Evolutionary conservation across 2,797 vertebrate species (phyloP).

Genomic region (Tolypeutes matacus): DNA sequence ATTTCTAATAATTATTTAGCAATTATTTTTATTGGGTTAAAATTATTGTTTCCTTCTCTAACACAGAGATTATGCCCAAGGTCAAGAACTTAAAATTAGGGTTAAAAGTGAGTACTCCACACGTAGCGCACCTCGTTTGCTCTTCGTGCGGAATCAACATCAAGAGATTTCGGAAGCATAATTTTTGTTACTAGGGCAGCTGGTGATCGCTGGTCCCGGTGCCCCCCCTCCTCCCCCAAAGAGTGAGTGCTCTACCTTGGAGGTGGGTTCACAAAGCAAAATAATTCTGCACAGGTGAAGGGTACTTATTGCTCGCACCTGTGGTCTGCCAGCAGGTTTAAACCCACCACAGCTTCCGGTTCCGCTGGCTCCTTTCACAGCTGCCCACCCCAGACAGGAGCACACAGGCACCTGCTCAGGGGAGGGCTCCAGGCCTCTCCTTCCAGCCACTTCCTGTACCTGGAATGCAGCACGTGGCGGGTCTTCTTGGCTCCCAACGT

Average conservation of each 20-base stretch:
- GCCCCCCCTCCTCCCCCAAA: too few species aligned
- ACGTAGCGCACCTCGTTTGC: too few species aligned
- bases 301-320: neutral
- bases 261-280: neutral
- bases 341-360: neutral
- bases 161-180: too few species aligned
- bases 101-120: neutral
- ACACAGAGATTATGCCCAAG: neutral
- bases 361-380: neutral
- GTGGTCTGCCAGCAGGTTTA: neutral
- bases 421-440: neutral
- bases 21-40: slow-evolving; percentile 36
- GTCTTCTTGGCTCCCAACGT: neutral
- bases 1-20: slow-evolving; percentile 4
- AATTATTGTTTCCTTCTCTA: slow-evolving; percentile 9
- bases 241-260: neutral
- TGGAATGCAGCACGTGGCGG: neutral
- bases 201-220: too few species aligned
- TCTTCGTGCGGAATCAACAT: too few species aligned
- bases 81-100: neutral
- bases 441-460: neutral
- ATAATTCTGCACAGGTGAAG: neutral
- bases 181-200: too few species aligned
- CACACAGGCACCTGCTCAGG: neutral
- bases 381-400: neutral